Base-by-base conservation (phyloP, 2,113 vertebrate species). In the Oceanites oceanicus region DNA sequence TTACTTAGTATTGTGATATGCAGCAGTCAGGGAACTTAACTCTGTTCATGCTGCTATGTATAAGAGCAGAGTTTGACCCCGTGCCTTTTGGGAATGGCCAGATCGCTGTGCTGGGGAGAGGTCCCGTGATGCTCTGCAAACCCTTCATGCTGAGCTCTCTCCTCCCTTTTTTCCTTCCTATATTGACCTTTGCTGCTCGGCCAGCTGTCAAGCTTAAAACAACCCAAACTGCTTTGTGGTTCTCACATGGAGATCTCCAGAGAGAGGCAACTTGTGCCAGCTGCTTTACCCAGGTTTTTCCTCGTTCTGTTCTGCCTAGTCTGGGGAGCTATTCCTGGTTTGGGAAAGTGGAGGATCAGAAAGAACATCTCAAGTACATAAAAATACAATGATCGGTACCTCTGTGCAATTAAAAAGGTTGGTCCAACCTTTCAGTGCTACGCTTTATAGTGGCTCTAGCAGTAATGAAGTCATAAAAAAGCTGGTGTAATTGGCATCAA, bases 381-480 rank as follows among this genome's bases (percentile, higher is more conserved):
- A 94, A 91, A 86, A 62, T 53, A 49, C 19, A 2, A 53, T n/a
- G 53, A 53, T 79, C 0, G 0, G 36, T 91, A 68, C 53, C 62
- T 72, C 70, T 61, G 52, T 85, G 61, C 87, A 90, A 61, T 91
- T 91, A 85, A 91, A 96, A 95, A 66, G 26, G 32, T 42, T 66
- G 50, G 29, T 62, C 71, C 66, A 79, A 71, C 36, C 67, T 94
- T 90, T 53, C 11, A 11, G 0, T 88, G 50, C 70, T 66, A 2
- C 1, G 3, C 66, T 93, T 92, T 79, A 42, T 25, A 82, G 77
- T 62, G 66, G 17, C 67, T 93, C n/a, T 83, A 58, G 62, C 38
- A 68, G 56, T 88, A 95, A 94, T 76, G 58, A 88, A 96, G 78
- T 53, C 25, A 62, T 94, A 73, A 95, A 95, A 90, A 96, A 82